Evolutionary conservation across 2,797 vertebrate species (phyloP).

Genomic region (Sphenodon punctatus): DNA sequence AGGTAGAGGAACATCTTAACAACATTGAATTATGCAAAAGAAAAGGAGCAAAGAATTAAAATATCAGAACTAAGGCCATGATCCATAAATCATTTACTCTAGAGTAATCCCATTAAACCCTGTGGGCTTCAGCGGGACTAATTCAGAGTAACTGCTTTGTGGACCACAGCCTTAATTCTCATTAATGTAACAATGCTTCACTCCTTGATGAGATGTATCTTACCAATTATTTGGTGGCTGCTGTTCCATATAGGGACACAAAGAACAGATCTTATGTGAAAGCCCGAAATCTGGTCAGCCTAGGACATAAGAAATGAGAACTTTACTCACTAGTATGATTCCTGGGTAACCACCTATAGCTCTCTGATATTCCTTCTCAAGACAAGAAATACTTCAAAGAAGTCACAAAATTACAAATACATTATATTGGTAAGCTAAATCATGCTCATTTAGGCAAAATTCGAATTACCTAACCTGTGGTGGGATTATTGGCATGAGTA

Average conservation of each 20-base stretch:
- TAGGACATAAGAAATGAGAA: slow-evolving; percentile 68
- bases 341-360: neutral
- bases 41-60: slow-evolving; percentile 14
- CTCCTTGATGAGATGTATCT: slow-evolving; percentile 52
- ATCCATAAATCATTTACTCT: too few relatives aligned
- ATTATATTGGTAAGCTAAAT: neutral
- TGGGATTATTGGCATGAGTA: neutral
- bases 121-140: too few relatives aligned
- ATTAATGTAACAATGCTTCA: neutral
- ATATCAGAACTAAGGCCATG: neutral
- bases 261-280: slow-evolving; percentile 96
- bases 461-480: neutral
- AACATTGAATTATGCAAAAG: slow-evolving; percentile 19
- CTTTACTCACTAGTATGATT: neutral
- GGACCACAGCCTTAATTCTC: too few relatives aligned
- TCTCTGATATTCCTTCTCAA: neutral
- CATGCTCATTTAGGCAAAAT: neutral
- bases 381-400: neutral
- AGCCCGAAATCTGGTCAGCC: slow-evolving; percentile 98
- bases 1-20: slow-evolving; percentile 22
- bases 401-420: neutral
- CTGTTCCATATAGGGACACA: slow-evolving; percentile 99
- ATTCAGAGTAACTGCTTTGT: too few relatives aligned
- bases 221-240: slow-evolving; percentile 99
- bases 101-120: too few relatives aligned